Percentiles rank a stretch among this genome's conserved stretches.
These are phyloP conservation scores for Enteromius viviparus DNA, from an alignment of 2,797 vertebrate genomes.

Conservation along the genomic window DNA sequence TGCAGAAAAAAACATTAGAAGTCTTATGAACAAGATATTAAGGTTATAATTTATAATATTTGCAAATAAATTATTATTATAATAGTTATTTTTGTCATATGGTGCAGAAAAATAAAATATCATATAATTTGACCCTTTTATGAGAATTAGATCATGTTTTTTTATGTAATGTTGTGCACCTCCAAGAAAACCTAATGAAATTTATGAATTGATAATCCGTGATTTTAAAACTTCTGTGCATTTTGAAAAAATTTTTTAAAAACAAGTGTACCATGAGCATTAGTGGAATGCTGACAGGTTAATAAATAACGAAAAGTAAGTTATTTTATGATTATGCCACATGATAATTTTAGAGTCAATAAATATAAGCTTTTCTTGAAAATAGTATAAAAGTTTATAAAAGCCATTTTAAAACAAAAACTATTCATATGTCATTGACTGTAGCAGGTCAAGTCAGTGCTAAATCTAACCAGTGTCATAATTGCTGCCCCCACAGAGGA, in stretches of 20 bases:
- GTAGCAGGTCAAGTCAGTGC: neutral
- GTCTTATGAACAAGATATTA: too few species aligned
- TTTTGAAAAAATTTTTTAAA: neutral
- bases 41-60: neutral
- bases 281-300: neutral
- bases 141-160: neutral
- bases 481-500: constrained; percentile 21
- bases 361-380: neutral
- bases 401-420: neutral
- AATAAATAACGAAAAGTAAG: neutral
- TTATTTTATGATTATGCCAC: neutral
- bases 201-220: neutral
- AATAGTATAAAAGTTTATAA: neutral
- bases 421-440: neutral
- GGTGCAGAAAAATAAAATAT: neutral
- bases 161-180: neutral
- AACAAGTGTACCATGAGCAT: neutral
- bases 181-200: neutral
- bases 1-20: too few species aligned
- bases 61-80: too few species aligned
- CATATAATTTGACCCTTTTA: neutral
- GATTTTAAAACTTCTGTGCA: neutral
- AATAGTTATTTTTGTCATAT: too few species aligned
- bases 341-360: neutral
- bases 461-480: constrained; percentile 9